Percentiles rank a stretch among this genome's conserved stretches.
These are phyloP conservation scores for Leucoraja erinaceus DNA, from an alignment of 2,113 vertebrate genomes.

Conservation along the genomic window DNA sequence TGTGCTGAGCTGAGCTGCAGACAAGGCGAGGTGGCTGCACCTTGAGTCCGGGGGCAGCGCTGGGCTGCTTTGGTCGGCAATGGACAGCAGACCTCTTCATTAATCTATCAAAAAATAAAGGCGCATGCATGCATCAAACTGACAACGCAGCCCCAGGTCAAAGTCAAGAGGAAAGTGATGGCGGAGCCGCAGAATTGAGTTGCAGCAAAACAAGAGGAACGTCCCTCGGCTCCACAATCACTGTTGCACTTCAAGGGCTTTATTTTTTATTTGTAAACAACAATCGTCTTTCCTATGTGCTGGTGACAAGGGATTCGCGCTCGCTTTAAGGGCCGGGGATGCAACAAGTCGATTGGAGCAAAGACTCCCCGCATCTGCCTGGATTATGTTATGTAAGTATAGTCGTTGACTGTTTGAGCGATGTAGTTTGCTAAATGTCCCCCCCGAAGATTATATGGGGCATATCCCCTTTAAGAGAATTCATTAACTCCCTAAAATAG, in stretches of 20 bases:
- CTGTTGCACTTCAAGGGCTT: neutral
- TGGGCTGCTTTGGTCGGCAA: neutral
- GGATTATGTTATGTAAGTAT: neutral
- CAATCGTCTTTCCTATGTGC: neutral
- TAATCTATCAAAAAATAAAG: neutral
- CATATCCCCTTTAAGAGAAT: neutral
- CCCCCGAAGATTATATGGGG: neutral
- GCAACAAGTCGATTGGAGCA: slow-evolving; percentile 26
- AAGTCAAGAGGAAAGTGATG: neutral
- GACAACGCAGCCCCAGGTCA: neutral
- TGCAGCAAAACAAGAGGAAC: neutral
- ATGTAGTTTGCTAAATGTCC: neutral
- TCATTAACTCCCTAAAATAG: neutral
- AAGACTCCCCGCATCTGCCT: neutral
- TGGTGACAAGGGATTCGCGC: neutral
- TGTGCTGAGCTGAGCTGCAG: neutral
- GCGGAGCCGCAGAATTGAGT: neutral
- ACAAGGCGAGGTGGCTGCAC: neutral
- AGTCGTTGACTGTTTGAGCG: neutral
- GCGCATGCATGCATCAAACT: neutral
- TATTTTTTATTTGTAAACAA: neutral
- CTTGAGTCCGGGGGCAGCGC: neutral
- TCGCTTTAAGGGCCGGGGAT: neutral
- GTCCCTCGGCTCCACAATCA: neutral
- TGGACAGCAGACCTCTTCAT: no score